phyloP scores from a whole-genome alignment of 2,113 vertebrate genomes.

The Tychaedon coryphoeus region DNA sequence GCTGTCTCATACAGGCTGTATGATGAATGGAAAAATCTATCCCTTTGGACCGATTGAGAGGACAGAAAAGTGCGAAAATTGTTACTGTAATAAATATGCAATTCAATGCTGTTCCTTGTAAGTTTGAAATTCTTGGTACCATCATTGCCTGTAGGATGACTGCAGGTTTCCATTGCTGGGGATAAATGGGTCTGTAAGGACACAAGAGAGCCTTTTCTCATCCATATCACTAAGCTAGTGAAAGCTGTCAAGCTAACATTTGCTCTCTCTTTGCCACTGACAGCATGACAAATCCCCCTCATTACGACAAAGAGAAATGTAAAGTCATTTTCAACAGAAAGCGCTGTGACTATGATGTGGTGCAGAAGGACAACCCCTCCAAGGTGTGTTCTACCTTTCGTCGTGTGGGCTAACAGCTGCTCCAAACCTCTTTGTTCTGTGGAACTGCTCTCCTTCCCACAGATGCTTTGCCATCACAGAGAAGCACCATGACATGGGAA shows the following conservation, averaged over 20 bases:
- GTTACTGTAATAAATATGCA: too few species aligned
- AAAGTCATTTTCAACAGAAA: background rate
- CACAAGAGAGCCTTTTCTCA: too few species aligned
- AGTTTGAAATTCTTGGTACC: too few species aligned
- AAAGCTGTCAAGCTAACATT: background rate
- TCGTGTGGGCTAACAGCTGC: background rate
- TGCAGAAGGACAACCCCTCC: background rate
- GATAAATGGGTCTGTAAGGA: too few species aligned
- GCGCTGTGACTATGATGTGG: background rate
- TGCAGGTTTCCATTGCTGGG: too few species aligned
- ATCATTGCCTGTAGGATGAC: too few species aligned
- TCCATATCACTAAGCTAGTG: too few species aligned
- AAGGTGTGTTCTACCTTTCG: background rate
- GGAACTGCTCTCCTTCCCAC: background rate
- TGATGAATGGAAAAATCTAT: too few species aligned
- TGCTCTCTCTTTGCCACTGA: background rate
- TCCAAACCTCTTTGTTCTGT: background rate
- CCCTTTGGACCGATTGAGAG: too few species aligned
- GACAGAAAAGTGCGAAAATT: too few species aligned
- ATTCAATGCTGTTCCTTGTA: too few species aligned
- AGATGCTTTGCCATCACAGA: background rate
- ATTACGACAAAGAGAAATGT: background rate
- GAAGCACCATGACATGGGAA: background rate
- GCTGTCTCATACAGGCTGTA: too few species aligned
- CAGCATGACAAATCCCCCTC: background rate